Conservation (phyloP, 2,113 vertebrate species). For the Anarhynchus alexandrinus region DNA sequence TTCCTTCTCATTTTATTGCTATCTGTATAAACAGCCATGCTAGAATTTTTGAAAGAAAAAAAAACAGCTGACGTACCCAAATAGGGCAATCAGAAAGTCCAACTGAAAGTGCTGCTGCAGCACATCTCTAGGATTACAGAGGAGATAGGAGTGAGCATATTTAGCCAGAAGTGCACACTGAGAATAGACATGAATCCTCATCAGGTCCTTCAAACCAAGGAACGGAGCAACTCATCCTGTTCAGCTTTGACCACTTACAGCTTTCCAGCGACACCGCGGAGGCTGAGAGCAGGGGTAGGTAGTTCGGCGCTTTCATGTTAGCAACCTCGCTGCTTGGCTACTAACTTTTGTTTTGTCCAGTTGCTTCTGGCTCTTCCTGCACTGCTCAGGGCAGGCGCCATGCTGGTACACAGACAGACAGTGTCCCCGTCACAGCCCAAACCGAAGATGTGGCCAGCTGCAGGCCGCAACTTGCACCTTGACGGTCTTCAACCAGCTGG, state of each 20-base stretch:
- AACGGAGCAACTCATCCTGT: neutral
- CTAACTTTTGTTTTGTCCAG: neutral
- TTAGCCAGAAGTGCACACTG: neutral
- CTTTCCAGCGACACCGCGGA: neutral
- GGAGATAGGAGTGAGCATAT: neutral
- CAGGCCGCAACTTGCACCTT: neutral
- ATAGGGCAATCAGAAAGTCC: neutral
- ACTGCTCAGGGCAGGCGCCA: neutral
- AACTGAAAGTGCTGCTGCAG: neutral
- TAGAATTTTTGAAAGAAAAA: neutral
- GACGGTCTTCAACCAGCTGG: neutral
- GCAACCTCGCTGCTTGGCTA: neutral
- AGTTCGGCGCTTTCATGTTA: accelerated
- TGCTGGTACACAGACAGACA: neutral
- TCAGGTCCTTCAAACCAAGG: neutral
- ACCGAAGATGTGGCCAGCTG: neutral
- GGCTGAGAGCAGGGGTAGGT: neutral
- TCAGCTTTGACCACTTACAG: neutral
- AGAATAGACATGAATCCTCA: neutral
- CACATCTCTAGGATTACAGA: neutral
- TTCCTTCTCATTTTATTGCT: neutral
- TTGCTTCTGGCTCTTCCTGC: neutral
- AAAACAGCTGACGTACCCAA: neutral
- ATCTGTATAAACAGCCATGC: neutral
- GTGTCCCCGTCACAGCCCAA: neutral